Evolutionary conservation across 2,113 vertebrate species (phyloP).

Genomic region (Callopanchax toddi): DNA sequence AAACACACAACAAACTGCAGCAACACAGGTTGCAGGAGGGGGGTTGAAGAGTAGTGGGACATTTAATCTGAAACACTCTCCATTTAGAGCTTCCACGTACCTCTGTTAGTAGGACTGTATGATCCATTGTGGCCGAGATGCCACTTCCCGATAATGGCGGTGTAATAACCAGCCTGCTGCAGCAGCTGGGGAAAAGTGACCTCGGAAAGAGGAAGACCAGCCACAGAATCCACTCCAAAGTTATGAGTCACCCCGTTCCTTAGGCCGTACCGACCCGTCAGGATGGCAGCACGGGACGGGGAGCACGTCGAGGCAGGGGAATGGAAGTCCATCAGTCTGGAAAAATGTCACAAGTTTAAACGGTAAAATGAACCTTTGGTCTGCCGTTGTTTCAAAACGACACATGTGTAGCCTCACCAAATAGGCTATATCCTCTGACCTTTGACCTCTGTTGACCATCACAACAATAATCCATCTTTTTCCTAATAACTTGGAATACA

Average conservation of each 20-base stretch:
- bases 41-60: too few species aligned
- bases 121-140: slow-evolving; percentile 90
- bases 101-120: slow-evolving; percentile 87
- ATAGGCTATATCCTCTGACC: too few species aligned
- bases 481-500: too few species aligned
- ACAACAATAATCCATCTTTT: too few species aligned
- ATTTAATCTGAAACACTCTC: too few species aligned
- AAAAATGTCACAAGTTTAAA: neutral
- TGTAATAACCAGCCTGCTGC: slow-evolving; percentile 85
- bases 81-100: slow-evolving; percentile 67
- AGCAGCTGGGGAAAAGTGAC: slow-evolving; percentile 89
- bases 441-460: slow-evolving; percentile 84
- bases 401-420: too few species aligned
- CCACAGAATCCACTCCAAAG: slow-evolving; percentile 85
- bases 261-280: slow-evolving; percentile 90
- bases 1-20: too few species aligned
- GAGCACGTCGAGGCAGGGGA: slow-evolving; percentile 94
- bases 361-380: neutral
- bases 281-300: slow-evolving; percentile 90
- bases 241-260: slow-evolving; percentile 94
- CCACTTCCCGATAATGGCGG: slow-evolving; percentile 94
- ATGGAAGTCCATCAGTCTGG: slow-evolving; percentile 93
- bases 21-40: too few species aligned
- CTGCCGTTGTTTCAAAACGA: too few species aligned
- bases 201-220: slow-evolving; percentile 91